phyloP scores from a whole-genome alignment of 2,888 invertebrate genomes.

The Poecilobothrus nobilitatus region DNA sequence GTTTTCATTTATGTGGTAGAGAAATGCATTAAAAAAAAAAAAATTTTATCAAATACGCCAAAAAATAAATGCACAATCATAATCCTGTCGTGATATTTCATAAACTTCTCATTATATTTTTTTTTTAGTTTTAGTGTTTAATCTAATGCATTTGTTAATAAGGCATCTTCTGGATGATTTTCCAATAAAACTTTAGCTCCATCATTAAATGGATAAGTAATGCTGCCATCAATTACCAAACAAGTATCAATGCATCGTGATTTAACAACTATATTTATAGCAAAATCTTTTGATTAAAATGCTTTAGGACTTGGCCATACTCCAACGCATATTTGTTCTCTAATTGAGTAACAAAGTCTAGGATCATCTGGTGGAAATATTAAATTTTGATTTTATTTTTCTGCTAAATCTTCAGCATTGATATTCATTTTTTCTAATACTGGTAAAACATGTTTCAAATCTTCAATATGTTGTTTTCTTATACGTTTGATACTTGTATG shows the following conservation, averaged over 20 bases:
- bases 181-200: conserved; percentile 81
- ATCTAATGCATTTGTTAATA: conserved; percentile 58
- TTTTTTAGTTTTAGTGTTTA: not conserved
- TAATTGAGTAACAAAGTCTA: conserved; percentile 79
- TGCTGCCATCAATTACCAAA: conserved; percentile 91
- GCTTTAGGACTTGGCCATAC: conserved; percentile 75
- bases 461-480: conserved; percentile 57
- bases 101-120: no score
- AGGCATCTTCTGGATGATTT: conserved; percentile 75
- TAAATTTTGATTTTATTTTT: conserved; percentile 63
- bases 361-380: conserved; percentile 65
- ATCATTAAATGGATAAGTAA: conserved; percentile 88
- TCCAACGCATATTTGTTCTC: conserved; percentile 86
- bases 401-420: conserved; percentile 38
- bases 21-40: no score
- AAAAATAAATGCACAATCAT: not conserved
- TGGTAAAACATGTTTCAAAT: conserved; percentile 49
- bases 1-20: no score
- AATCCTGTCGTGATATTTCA: not conserved
- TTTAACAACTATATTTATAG: conserved; percentile 63
- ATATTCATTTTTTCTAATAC: conserved; percentile 24
- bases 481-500: conserved; percentile 82
- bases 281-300: conserved; percentile 67
- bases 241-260: conserved; percentile 85
- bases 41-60: no score